Base-by-base conservation (phyloP, 2,797 vertebrate species). In the Melanotaenia maccullochi region DNA sequence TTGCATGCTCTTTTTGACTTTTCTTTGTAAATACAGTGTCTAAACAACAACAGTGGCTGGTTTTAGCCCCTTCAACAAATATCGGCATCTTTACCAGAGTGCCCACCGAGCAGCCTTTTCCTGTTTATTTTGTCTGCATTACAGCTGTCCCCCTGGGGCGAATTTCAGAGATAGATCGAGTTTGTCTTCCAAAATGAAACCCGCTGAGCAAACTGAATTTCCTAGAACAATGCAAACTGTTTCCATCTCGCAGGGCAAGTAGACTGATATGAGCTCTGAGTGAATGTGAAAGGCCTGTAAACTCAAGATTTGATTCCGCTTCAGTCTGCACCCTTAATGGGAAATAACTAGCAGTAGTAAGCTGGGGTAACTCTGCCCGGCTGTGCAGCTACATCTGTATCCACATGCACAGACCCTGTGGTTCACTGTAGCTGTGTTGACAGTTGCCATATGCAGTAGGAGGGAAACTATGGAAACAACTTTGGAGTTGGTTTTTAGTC, bases 101-200 rank as follows among this genome's bases (percentile, higher is more conserved):
- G 22, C 7, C 12, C 4, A 14, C 32, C 51, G 28, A 18, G 20
- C 22, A 28, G 52, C 36, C 20, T 44, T 56, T 65, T 51, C 68
- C 30, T 60, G 22, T 75, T 68, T 61, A 51, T 60, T 59, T 71
- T 20, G 35, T 38, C 20, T 59, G 8, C 28, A 9, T 52, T 40
- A 44, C 40, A 56, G 28, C 58, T 38, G 3, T 13, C 52, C n/a
- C 64, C 62, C 20, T 42, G 13, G 60, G 60, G 47, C 33, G 44
- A 5, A 64, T 73, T 73, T 67, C 3, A 68, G 16, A 71, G 57
- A 58, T 67, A 35, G 71, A 61, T 75, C 5, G 7, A 63, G 65
- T 81, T 78, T 58, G 60, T 77, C 20, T 13, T 0, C 67, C 38
- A 47, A 74, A 83, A 60, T 65, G 49, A 82, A 83, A 73, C 42